Evolutionary conservation across 2,113 vertebrate genomes (phyloP).

Genomic region (Vireo altiloquus): DNA sequence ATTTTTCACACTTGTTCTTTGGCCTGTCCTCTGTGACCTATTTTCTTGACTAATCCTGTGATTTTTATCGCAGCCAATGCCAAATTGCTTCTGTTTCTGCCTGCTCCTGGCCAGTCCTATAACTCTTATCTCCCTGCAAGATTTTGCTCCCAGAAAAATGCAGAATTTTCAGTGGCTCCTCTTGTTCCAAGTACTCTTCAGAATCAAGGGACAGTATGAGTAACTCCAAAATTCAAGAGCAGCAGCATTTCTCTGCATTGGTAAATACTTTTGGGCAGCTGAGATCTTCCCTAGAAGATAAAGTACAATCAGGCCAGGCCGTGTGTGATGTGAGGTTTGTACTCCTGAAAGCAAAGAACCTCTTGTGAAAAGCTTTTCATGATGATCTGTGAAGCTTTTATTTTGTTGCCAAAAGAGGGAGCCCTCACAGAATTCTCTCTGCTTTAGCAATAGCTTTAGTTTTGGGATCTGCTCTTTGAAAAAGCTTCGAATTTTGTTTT

Average conservation of each 20-base stretch:
- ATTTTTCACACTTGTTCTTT: conserved; percentile 13
- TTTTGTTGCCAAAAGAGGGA: conserved; percentile 57
- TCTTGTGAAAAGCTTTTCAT: not conserved
- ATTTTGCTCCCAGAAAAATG: not conserved
- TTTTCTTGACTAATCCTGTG: conserved; percentile 33
- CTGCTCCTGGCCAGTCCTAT: not conserved
- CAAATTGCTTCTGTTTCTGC: not conserved
- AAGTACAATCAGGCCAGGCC: not conserved
- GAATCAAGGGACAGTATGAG: not conserved
- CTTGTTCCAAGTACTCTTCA: not conserved
- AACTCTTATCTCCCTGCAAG: not conserved
- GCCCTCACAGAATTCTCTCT: conserved; percentile 47
- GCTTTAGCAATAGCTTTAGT: not conserved
- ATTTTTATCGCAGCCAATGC: not conserved
- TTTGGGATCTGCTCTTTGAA: not conserved
- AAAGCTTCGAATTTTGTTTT: not conserved
- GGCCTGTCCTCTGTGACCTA: conserved; percentile 11
- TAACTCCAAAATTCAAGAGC: not conserved
- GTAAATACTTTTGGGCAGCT: not conserved
- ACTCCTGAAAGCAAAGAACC: not conserved
- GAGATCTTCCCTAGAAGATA: not conserved
- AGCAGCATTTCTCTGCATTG: not conserved
- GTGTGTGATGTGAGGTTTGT: not conserved
- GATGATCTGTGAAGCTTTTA: not conserved
- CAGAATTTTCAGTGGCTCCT: not conserved